Evolutionary conservation across 2,797 vertebrate species (phyloP), one percentile per base, ranked within the genome.

Genomic region (Phalanger gymnotis): DNA sequence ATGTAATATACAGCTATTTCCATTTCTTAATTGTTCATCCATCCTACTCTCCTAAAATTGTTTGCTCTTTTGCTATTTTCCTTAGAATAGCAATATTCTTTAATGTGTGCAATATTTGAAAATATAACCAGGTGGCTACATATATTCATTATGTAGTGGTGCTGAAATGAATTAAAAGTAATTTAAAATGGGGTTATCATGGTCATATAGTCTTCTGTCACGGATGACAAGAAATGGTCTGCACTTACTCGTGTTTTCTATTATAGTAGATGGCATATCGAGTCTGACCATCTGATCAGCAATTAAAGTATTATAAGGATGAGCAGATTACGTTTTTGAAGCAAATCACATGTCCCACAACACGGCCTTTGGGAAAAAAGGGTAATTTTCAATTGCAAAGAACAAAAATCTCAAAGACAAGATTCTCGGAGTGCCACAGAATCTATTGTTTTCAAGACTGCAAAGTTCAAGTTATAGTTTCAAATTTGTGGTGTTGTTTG

Each of bases 401-500:
- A 87, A 87, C 40, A 87, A 51, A 81, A 87, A 87, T 27, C 27
- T 51, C 40, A 87, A 28, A 87, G 40, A n/a, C 47, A 93, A 54
- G 52, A 51, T 54, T 92, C 27, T 87, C 40, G 19, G 25, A 57
- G 53, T 52, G 30, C 94, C 93, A 93, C 95, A 95, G 89, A 94
- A 40, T 94, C 94, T 25, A 31, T 96, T 54, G 25, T n/a, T 94
- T 97, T 94, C 4, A 56, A 92, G 89, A 51, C 31, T 90, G 2
- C 52, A 94, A 81, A 95, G 96, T 94, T 96, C 27, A 95, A 54
- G 12, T 91, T 73, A 40, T 30, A 54, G 91, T 93, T 95, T 93
- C 30, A 97, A 91, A 93, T 90, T 90, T 54, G 54, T 94, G 53
- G 40, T 51, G 30, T 93, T 40, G 40, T 53, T 87, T 94, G 19